Evolutionary conservation across 2,113 vertebrate species (phyloP), one percentile per base, ranked within the genome.

Genomic region (Australoheros scitulus): DNA sequence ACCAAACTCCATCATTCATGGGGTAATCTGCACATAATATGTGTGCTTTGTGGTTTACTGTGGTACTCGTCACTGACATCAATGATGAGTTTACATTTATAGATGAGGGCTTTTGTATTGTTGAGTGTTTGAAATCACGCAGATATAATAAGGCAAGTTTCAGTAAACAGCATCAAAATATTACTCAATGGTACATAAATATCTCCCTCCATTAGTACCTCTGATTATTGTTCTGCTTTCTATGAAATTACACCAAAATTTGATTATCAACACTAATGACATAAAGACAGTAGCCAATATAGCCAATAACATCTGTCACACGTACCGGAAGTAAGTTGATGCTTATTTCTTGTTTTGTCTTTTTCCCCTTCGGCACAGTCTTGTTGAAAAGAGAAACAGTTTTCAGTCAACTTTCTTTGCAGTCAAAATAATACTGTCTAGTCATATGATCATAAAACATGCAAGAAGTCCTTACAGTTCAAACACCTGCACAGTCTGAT

Each of bases 131-230:
- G 59, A 76, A 34, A 75, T 79, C 14, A 58, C 65, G 11, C 2
- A 76, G 76, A 65, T 57, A 41, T 43, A 83, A 81, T 82, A 61
- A 76, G 17, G 52, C n/a, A 65, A n/a, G 17, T 80, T 90, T 87
- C 81, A 65, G 83, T 84, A 83, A 84, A 72, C 17, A 58, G 43
- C 52, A 52, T 77, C 15, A 83, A 76, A 32, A n/a, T 11, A 13
- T 65, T 26, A 59, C 55, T 79, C 36, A 59, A 82, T 65, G 11
- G 2, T n/a, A 13, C 11, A 61, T 72, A 26, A 59, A 77, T 61
- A 65, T 18, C n/a, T 60, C 60, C 74, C 50, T 59, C 58, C 26
- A 77, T 59, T 22, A 15, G 18, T 38, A 22, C 29, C 34, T 34
- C 22, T 65, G 26, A 63, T 20, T 11, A 22, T 22, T 52, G 17